Evolutionary conservation across 1,140 invertebrate genomes (phyloP).

Genomic region (Ostrea edulis): DNA sequence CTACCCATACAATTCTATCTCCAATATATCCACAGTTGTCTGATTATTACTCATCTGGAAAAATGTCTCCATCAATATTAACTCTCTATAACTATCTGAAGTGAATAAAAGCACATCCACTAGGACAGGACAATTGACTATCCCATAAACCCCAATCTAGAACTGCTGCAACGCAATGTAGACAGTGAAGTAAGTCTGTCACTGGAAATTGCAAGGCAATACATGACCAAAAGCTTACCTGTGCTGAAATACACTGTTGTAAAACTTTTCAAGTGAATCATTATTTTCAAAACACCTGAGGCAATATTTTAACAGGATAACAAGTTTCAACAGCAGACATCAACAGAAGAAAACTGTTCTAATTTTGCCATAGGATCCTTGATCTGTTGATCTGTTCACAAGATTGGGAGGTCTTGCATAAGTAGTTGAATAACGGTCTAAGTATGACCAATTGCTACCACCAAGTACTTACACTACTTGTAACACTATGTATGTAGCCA

Average conservation of each 20-base stretch:
- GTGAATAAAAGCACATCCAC: not conserved
- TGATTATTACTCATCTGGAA: not conserved
- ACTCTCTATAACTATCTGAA: not conserved
- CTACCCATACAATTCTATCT: not conserved
- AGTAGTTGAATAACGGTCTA: not conserved
- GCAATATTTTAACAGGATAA: conserved; percentile 28
- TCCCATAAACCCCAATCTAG: not conserved
- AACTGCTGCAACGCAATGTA: not conserved
- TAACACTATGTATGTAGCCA: not conserved
- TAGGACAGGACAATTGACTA: not conserved
- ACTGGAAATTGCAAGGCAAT: not conserved
- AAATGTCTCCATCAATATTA: not conserved
- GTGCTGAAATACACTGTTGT: conserved; percentile 24
- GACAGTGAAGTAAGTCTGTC: not conserved
- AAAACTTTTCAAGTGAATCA: conserved; percentile 35
- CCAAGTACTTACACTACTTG: not conserved
- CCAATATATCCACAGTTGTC: not conserved
- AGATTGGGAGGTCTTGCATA: not conserved
- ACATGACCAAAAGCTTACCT: not conserved
- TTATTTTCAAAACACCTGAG: conserved; percentile 26
- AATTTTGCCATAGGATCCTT: conserved; percentile 7
- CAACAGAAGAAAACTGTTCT: not conserved
- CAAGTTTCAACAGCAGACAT: conserved; percentile 17
- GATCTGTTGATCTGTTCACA: not conserved
- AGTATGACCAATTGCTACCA: not conserved